Evolutionary conservation across 2,797 vertebrate genomes (phyloP), one percentile per base, ranked within the genome.

Genomic region (Spondyliosoma cantharus): DNA sequence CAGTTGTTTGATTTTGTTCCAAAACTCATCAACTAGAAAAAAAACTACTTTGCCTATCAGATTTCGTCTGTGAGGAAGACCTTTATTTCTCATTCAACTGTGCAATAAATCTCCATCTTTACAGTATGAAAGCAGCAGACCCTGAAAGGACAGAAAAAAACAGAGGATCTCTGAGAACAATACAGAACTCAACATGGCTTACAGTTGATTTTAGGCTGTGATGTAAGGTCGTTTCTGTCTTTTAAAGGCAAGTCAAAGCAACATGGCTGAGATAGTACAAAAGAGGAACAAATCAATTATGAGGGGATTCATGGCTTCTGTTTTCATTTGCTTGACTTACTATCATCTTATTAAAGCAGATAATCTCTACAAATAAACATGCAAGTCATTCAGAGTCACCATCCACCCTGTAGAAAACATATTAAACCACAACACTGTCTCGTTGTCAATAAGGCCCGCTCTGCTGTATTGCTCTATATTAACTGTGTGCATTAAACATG

Each of bases 401-500:
- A 49, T 29, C n/a, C 8, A 50, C 20, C 6, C 12, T n/a, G 32
- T 7, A 60, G 37, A 54, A 65, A 66, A 22, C 5, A 43, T 16
- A 77, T 53, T 49, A 74, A 64, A 17, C 65, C 42, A 24, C 16
- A 56, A 19, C 7, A 22, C 54, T 32, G 43, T 77, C 42, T 59
- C 14, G 20, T 37, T 52, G 43, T 69, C 62, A 70, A 27, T 72
- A 68, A 49, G n/a, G 63, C 20, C 45, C 50, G 58, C 45, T 81
- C 48, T 62, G 20, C 58, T 81, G 5, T 75, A 73, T 5, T 27
- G 42, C 52, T 81, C 59, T 1, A 53, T 66, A 69, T 76, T 57
- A 49, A 43, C 73, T 71, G 62, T 32, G 67, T 65, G 63, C 52
- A 42, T 75, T 78, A 68, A 73, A 76, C 56, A 53, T 73, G 63